phyloP scores from a whole-genome alignment of 2,888 invertebrate genomes.

The Pinctada fucata region DNA sequence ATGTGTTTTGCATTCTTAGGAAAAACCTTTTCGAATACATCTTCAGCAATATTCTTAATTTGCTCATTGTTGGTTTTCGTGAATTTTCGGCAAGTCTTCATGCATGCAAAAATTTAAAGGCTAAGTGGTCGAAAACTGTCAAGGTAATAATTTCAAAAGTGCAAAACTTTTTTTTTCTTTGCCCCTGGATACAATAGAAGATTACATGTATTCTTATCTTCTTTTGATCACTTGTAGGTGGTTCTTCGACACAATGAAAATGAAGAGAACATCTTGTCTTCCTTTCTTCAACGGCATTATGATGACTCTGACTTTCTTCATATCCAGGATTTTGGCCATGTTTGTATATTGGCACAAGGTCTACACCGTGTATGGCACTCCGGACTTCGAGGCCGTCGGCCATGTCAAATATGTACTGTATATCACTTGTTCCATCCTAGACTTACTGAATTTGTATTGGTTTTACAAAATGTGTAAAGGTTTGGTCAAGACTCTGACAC shows the following conservation, averaged over 20 bases:
- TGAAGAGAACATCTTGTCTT: conserved; percentile 59
- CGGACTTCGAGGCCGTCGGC: conserved; percentile 63
- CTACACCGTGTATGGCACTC: conserved; percentile 67
- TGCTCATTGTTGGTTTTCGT: too few species aligned
- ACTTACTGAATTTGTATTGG: conserved; percentile 74
- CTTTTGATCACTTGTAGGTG: conserved; percentile 60
- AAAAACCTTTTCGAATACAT: too few species aligned
- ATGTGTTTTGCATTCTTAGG: too few species aligned
- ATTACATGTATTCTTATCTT: not conserved
- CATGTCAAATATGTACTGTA: conserved; percentile 68
- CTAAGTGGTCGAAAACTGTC: too few species aligned
- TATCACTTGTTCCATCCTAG: conserved; percentile 68
- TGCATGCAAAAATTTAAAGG: too few species aligned
- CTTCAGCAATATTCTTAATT: too few species aligned
- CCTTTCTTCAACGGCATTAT: conserved; percentile 71
- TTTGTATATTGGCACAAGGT: conserved; percentile 73
- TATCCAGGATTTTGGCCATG: conserved; percentile 67
- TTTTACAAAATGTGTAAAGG: conserved; percentile 70
- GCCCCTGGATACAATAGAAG: too few species aligned
- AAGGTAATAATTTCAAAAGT: too few species aligned
- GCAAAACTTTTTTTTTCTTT: too few species aligned
- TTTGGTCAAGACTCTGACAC: not conserved
- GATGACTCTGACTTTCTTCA: conserved; percentile 72
- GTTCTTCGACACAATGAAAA: conserved; percentile 68
- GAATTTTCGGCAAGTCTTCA: too few species aligned